Conservation (phyloP, 2,888 invertebrate species). For the Drosophila bunnanda region DNA sequence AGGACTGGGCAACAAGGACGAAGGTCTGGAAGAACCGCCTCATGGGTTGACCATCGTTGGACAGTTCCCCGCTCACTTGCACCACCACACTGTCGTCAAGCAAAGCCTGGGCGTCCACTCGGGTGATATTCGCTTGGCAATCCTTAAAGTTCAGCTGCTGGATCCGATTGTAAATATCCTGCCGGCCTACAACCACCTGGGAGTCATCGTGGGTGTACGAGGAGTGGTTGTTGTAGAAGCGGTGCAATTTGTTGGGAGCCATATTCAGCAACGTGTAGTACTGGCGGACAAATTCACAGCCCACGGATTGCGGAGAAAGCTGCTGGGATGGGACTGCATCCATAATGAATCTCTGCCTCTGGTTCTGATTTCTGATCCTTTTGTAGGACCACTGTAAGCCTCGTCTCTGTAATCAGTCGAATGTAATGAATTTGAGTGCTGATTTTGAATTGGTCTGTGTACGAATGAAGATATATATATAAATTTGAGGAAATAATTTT, state of each 20-base stretch:
- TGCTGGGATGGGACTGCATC: constrained; percentile 90
- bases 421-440: neutral
- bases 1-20: constrained; percentile 96
- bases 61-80: constrained; percentile 98
- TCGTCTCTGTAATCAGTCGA: neutral
- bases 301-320: constrained; percentile 84
- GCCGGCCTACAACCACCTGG: constrained; percentile 93
- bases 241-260: constrained; percentile 96
- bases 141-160: constrained; percentile 97
- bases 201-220: constrained; percentile 98
- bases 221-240: constrained; percentile 98
- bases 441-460: neutral
- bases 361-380: neutral
- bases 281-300: neutral
- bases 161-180: constrained; percentile 97
- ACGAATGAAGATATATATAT: neutral
- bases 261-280: constrained; percentile 99
- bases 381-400: neutral
- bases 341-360: constrained; percentile 87
- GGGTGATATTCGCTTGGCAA: constrained; percentile 98
- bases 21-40: constrained; percentile 99
- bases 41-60: constrained; percentile 98
- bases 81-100: constrained; percentile 97
- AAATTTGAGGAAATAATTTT: neutral
- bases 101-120: constrained; percentile 97